Percentiles rank a stretch among this genome's conserved stretches.
Evolutionary conservation across 2,888 invertebrate genomes (phyloP).

Genomic region (Monoplex corrugatus): DNA sequence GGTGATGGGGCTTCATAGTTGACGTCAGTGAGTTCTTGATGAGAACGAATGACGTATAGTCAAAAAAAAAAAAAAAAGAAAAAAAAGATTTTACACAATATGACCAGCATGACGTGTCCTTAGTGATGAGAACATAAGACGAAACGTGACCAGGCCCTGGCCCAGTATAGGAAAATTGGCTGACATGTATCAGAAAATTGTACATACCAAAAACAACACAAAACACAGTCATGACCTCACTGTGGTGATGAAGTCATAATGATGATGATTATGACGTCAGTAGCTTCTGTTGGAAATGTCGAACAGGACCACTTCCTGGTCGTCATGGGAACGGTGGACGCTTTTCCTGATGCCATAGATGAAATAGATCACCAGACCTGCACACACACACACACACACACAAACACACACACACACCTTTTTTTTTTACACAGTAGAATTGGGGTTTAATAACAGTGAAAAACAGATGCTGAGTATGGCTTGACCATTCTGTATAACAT

Average conservation of each 20-base stretch:
- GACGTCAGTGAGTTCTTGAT: too few relatives aligned
- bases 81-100: neutral
- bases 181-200: neutral
- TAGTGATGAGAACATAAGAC: too few relatives aligned
- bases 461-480: too few relatives aligned
- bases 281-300: slow-evolving; percentile 65
- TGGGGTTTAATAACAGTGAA: too few relatives aligned
- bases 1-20: too few relatives aligned
- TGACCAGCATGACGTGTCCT: too few relatives aligned
- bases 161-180: neutral
- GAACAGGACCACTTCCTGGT: slow-evolving; percentile 76
- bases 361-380: slow-evolving; percentile 79
- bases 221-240: neutral
- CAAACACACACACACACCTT: slow-evolving; percentile 38
- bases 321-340: slow-evolving; percentile 60
- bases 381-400: slow-evolving; percentile 43
- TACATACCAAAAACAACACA: too few relatives aligned
- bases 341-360: slow-evolving; percentile 79
- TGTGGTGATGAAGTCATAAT: neutral
- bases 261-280: neutral
- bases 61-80: neutral
- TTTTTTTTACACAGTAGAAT: too few relatives aligned
- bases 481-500: too few relatives aligned
- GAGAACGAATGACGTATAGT: too few relatives aligned
- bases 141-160: neutral